Evolutionary conservation across 2,888 invertebrate genomes (phyloP).

Genomic region (Nomada flava): DNA sequence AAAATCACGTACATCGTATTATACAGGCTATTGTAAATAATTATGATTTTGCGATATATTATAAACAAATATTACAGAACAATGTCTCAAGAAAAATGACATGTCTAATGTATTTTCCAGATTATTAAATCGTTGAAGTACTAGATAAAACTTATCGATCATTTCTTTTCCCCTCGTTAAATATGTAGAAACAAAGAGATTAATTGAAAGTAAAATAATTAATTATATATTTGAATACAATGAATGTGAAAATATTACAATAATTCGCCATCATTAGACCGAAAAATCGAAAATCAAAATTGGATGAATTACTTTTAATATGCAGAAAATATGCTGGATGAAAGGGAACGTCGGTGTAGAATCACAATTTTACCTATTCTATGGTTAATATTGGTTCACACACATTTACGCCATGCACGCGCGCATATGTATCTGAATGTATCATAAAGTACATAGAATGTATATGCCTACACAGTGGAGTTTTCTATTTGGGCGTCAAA

Average conservation of each 20-base stretch:
- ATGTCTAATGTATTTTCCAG: background rate
- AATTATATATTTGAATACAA: too few relatives aligned
- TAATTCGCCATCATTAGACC: background rate
- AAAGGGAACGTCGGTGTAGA: background rate
- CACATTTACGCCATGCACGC: background rate
- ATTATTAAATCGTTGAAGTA: background rate
- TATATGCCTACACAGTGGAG: conserved; percentile 16
- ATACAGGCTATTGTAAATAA: background rate
- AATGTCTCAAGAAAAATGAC: background rate
- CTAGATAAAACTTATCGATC: background rate
- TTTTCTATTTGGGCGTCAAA: conserved; percentile 53
- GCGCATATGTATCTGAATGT: background rate
- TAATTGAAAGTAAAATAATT: background rate
- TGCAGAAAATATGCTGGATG: background rate
- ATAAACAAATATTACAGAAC: background rate
- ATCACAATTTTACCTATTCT: conserved; percentile 19
- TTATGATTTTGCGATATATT: background rate
- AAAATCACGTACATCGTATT: too few relatives aligned
- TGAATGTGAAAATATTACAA: background rate
- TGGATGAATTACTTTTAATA: background rate
- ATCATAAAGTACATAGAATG: background rate
- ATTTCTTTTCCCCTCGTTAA: too few relatives aligned
- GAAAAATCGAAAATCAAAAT: too few relatives aligned
- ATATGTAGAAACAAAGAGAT: background rate
- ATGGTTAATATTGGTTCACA: conserved; percentile 35